These are phyloP conservation scores for Rhinogobius similis DNA, from an alignment of 2,113 vertebrate genomes.

Conservation along the genomic window DNA sequence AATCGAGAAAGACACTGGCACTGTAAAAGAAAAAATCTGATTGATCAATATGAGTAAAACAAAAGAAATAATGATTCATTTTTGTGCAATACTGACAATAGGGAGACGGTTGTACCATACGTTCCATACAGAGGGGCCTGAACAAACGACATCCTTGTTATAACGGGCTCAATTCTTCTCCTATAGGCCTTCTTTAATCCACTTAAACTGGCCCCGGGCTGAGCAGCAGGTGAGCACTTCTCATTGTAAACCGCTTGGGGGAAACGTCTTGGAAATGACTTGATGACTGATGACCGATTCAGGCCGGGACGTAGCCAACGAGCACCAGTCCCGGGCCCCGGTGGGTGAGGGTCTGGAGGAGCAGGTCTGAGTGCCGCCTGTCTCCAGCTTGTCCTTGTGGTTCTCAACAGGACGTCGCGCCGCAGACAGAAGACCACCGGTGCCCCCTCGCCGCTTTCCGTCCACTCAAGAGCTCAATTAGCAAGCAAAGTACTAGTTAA, in stretches of 20 bases:
- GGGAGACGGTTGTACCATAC: not conserved
- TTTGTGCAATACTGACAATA: not conserved
- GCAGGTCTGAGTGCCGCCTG: constrained; percentile 44
- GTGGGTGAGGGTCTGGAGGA: constrained; percentile 22
- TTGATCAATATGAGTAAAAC: no score
- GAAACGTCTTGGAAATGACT: constrained; percentile 52
- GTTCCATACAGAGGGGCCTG: not conserved
- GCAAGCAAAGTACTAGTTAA: constrained; percentile 28
- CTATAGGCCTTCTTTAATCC: constrained; percentile 21
- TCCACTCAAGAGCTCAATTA: constrained; percentile 59
- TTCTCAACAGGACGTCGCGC: constrained; percentile 9
- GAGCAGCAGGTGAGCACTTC: constrained; percentile 18
- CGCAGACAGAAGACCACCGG: constrained; percentile 13
- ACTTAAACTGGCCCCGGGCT: constrained; percentile 38
- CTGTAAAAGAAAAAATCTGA: no score
- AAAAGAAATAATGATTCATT: no score
- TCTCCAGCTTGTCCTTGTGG: constrained; percentile 35
- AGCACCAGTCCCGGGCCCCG: constrained; percentile 33
- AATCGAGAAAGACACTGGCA: no score
- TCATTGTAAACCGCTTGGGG: constrained; percentile 40
- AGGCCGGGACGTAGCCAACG: constrained; percentile 34
- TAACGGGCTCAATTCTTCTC: constrained; percentile 28
- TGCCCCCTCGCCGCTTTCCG: constrained; percentile 21
- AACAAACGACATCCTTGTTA: constrained; percentile 28
- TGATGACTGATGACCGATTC: constrained; percentile 46